Base-by-base conservation (phyloP, 2,888 invertebrate species). In the Nowickia ferox region DNA sequence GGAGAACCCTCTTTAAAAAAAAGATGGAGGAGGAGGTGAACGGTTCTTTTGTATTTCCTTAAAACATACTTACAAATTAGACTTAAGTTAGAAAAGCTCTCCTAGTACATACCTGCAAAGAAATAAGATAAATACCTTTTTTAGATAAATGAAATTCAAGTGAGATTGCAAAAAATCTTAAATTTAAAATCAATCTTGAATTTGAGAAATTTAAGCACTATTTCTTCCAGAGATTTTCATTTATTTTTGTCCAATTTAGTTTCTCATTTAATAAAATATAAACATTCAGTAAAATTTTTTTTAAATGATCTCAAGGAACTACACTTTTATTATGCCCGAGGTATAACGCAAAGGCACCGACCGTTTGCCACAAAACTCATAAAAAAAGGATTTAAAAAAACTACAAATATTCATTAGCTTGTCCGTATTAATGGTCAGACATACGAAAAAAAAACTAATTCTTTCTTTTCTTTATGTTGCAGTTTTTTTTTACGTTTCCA, bases 351-450 rank as follows among this genome's bases (percentile, higher is more conserved):
- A 68, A 66, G 59, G 74, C 74, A 75, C 17, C 22, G 51, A 30
- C 42, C 11, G 13, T 13, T 15, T 66, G 55, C 66, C 66, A 48
- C 57, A 46, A 59, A 77, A 38, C 19, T 48, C 11, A 48, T 2
- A 10, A 46, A 48, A 40, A 30, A 77, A 66, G 66, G 63, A 68
- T 38, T 40, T 66, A 40, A 48, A 75, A 55, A 84, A 75, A 44
- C 22, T 59, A 46, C 19, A 30, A 19, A 59, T 57, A 61, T 65
- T 72, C 57, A 68, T 69, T 46, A 82, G 71, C 63, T 79, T 74
- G 74, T 68, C 66, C 59, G 74, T 57, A 11, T 42, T 46, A 57
- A 46, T 72, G 65, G 65, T 68, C 72, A 65, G 55, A 66, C 42
- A n/a, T 55, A 46, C 40, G 48, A 66, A 59, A 59, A 71, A 84